These are phyloP conservation scores for Mustelus asterias DNA, from an alignment of 2,113 vertebrate genomes.

Conservation along the genomic window DNA sequence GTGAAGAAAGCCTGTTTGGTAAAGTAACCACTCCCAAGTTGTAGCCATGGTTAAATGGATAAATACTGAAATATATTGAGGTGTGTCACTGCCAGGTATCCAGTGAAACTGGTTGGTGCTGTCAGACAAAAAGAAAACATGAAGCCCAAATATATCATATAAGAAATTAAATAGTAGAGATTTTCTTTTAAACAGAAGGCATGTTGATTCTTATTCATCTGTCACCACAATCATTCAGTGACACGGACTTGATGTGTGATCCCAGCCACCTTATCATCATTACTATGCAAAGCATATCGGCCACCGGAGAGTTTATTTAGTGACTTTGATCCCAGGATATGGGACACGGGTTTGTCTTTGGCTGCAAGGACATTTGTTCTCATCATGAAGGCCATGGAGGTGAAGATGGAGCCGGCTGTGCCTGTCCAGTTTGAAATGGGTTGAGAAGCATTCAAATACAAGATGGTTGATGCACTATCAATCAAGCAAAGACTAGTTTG, in stretches of 20 bases:
- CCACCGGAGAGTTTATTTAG: background rate
- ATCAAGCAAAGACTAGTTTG: too few species aligned
- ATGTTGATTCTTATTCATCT: background rate
- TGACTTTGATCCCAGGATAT: too few species aligned
- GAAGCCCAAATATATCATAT: background rate
- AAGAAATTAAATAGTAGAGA: background rate
- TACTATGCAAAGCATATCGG: background rate
- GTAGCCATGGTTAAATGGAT: slow-evolving; percentile 32
- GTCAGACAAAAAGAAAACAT: background rate
- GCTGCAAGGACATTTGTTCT: too few species aligned
- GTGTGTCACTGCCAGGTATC: background rate
- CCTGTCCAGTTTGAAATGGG: background rate
- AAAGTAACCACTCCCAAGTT: slow-evolving; percentile 26
- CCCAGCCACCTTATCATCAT: background rate
- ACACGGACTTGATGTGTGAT: background rate
- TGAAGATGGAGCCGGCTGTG: background rate
- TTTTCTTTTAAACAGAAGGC: background rate
- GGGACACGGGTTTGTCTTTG: background rate
- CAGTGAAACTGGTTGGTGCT: slow-evolving; percentile 19
- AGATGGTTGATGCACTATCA: too few species aligned
- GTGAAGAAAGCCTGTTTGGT: slow-evolving; percentile 13
- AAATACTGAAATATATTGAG: background rate
- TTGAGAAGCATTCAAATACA: background rate
- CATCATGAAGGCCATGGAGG: background rate
- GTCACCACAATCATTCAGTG: background rate